Evolutionary conservation across 2,888 invertebrate species (phyloP), one percentile per base, ranked within the genome.

Genomic region (Desoria tigrina): DNA sequence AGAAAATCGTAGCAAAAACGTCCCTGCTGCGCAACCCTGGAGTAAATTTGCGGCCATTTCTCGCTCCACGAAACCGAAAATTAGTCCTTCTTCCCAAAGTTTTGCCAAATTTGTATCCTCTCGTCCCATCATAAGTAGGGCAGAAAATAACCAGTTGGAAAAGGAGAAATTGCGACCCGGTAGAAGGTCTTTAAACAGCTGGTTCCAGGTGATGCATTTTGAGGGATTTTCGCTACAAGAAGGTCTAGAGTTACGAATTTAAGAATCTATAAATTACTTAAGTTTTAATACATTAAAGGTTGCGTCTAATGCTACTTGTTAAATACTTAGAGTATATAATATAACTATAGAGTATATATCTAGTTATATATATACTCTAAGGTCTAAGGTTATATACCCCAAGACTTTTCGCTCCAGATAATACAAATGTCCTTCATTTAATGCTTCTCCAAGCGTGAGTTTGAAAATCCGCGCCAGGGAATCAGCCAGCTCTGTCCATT

Each of bases 111-210:
- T 56, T 21, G 53, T 65, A 37, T 72, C 67, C n/a, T 62, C 65
- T 24, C 65, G 66, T 50, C 69, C 67, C 18, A 67, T 63, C 4
- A 72, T 26, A 32, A 65, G 66, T 18, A 72, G 55, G 4, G 32
- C 32, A n/a, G 66, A 57, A 42, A 63, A 69, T 50, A 66, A 67
- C 69, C 69, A 72, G 14, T 58, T 53, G 69, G 69, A 72, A 45
- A 72, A 69, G 2, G 67, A 67, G 42, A 72, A 72, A 16, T 42
- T 32, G 4, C 32, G 32, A 32, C 11, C 32, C 32, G 32, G 32
- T 32, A 32, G 11, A 32, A 7, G 4, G 32, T 32, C 32, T 32
- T 32, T 32, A n/a, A n/a, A n/a, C n/a, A n/a, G n/a, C n/a, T n/a
- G n/a, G n/a, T n/a, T n/a, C n/a, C n/a, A n/a, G n/a, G n/a, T n/a